These are phyloP conservation scores for Enteromius unitaeniatus DNA, from an alignment of 2,797 vertebrate species.

Conservation along the genomic window DNA sequence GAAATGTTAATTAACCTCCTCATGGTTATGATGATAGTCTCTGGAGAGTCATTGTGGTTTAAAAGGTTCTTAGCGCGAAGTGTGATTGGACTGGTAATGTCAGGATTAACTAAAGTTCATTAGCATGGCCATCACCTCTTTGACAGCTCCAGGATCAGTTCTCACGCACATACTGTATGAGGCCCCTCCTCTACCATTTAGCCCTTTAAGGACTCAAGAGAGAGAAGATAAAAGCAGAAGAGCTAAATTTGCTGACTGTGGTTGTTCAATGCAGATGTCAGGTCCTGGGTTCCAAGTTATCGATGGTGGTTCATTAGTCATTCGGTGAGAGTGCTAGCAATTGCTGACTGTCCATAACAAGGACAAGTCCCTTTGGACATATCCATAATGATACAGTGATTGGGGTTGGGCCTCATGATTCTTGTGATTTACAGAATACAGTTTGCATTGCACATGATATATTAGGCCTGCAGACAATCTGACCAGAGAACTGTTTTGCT, in stretches of 20 bases:
- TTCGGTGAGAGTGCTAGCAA: conserved; percentile 71
- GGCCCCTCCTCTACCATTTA: conserved; percentile 36
- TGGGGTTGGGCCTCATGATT: too few relatives aligned
- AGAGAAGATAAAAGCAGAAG: conserved; percentile 45
- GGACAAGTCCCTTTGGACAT: too few relatives aligned
- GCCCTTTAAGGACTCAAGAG: conserved; percentile 38
- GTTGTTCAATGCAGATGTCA: conserved; percentile 73
- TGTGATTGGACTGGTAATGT: conserved; percentile 57
- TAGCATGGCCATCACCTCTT: conserved; percentile 53
- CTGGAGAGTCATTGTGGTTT: conserved; percentile 52
- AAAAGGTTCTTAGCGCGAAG: conserved; percentile 47
- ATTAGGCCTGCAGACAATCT: too few relatives aligned
- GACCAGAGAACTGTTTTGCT: too few relatives aligned
- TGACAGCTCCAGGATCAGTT: conserved; percentile 51
- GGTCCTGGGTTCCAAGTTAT: conserved; percentile 69
- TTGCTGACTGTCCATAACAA: conserved; percentile 48
- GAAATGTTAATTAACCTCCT: conserved; percentile 49
- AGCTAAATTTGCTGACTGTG: conserved; percentile 67
- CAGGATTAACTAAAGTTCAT: conserved; percentile 56
- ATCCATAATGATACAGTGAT: too few relatives aligned
- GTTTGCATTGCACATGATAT: too few relatives aligned
- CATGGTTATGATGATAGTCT: conserved; percentile 41
- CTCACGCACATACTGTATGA: conserved; percentile 34
- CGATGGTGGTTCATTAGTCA: conserved; percentile 76
- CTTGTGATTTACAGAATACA: too few relatives aligned